These are phyloP conservation scores for Microctonus brassicae DNA, from an alignment of 2,888 invertebrate genomes.

Conservation along the genomic window DNA sequence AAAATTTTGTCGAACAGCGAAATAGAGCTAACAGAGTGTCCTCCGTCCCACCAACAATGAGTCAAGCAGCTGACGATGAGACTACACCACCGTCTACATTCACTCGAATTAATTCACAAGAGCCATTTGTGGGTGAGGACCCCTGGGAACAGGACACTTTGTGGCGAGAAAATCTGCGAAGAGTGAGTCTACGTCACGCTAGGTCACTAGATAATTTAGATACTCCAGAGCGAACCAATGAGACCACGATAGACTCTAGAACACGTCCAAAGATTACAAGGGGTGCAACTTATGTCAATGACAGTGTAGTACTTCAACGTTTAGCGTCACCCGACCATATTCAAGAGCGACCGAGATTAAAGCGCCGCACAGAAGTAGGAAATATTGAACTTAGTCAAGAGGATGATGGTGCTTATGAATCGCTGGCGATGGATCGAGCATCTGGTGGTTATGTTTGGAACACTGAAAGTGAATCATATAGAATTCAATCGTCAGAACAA, in stretches of 20 bases:
- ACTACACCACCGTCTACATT: slow-evolving; percentile 21
- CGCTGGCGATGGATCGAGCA: slow-evolving; percentile 70
- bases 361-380: slow-evolving; percentile 30
- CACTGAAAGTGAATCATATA: slow-evolving; percentile 65
- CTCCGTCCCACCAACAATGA: slow-evolving; percentile 40
- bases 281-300: slow-evolving; percentile 86
- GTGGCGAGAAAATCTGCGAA: slow-evolving; percentile 84
- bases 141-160: slow-evolving; percentile 87
- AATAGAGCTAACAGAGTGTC: slow-evolving; percentile 48
- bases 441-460: slow-evolving; percentile 67
- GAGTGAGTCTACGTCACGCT: slow-evolving; percentile 85
- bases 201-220: slow-evolving; percentile 88
- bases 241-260: slow-evolving; percentile 47
- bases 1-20: slow-evolving; percentile 59
- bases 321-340: slow-evolving; percentile 59
- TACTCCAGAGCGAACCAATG: slow-evolving; percentile 61
- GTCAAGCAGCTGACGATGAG: slow-evolving; percentile 27
- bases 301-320: slow-evolving; percentile 74
- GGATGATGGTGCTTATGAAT: slow-evolving; percentile 74
- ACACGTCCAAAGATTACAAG: slow-evolving; percentile 73
- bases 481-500: slow-evolving; percentile 41
- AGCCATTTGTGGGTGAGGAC: slow-evolving; percentile 71
- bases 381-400: slow-evolving; percentile 71
- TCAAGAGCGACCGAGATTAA: slow-evolving; percentile 44
- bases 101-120: slow-evolving; percentile 34